These are phyloP conservation scores for Leptocoma aspasia DNA, from an alignment of 2,113 vertebrate species.

Conservation along the genomic window DNA sequence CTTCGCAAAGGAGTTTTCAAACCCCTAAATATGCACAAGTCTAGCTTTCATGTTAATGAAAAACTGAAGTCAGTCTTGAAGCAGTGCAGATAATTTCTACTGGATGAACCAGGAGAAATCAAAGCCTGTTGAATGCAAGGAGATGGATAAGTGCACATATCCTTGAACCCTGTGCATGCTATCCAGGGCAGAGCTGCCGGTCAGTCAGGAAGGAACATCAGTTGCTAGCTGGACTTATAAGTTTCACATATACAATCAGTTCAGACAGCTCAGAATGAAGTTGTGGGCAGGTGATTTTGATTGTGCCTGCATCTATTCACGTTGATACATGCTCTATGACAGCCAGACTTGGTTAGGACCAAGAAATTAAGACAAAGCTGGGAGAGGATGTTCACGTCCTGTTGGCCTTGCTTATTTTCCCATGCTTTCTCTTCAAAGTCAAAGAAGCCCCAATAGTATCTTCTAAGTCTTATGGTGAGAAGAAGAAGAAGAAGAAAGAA, in stretches of 20 bases:
- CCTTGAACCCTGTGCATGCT: not conserved
- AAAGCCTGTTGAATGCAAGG: not conserved
- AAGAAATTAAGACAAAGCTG: not conserved
- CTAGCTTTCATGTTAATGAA: not conserved
- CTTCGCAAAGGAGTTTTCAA: not conserved
- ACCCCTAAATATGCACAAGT: not conserved
- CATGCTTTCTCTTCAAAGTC: not conserved
- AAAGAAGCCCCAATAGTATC: fast-evolving
- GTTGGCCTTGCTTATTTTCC: not conserved
- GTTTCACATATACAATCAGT: not conserved
- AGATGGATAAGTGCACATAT: not conserved
- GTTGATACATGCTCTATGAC: fast-evolving
- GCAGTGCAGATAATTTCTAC: not conserved
- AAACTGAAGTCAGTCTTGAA: not conserved
- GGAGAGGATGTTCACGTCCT: fast-evolving
- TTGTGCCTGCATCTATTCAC: not conserved
- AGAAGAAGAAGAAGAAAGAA: not conserved
- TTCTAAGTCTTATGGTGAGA: not conserved
- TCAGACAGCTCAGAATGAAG: not conserved
- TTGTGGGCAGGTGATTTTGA: not conserved
- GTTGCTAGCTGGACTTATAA: not conserved
- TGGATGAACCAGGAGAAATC: not conserved
- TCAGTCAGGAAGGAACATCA: not conserved
- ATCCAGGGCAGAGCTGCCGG: not conserved
- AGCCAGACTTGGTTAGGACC: not conserved